Conservation (phyloP, 2,797 vertebrate species). For the Thamnophis elegans region DNA sequence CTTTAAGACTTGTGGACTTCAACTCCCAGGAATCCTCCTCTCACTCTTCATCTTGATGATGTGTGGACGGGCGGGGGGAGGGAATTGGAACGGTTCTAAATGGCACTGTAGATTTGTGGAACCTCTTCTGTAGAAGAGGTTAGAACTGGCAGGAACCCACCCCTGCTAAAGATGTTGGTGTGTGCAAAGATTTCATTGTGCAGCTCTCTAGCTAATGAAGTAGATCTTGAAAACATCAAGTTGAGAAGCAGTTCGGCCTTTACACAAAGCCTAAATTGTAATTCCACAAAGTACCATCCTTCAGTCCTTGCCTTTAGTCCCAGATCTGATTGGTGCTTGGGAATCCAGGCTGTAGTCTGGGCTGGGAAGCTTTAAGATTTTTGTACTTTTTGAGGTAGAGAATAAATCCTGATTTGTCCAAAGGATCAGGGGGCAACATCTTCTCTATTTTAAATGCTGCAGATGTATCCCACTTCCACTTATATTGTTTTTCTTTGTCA, state of each 20-base stretch:
- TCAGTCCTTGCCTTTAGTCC: not conserved
- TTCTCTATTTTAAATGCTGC: not conserved
- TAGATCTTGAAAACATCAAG: not conserved
- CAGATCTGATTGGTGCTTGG: not conserved
- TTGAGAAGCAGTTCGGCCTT: not conserved
- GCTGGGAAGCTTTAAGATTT: not conserved
- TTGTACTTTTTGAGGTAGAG: not conserved
- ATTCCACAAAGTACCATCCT: not conserved
- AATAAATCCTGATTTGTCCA: not conserved
- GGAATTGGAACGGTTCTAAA: too few relatives aligned
- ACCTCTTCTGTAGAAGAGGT: too few relatives aligned
- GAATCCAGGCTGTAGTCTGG: not conserved
- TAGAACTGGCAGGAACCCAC: too few relatives aligned
- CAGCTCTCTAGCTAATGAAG: not conserved
- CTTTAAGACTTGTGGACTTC: too few relatives aligned
- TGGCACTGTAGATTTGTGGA: too few relatives aligned
- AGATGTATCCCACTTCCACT: not conserved
- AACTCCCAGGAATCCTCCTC: too few relatives aligned
- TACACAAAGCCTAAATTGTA: not conserved
- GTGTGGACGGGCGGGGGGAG: too few relatives aligned
- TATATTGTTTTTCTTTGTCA: not conserved
- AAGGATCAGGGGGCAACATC: not conserved
- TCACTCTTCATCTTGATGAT: too few relatives aligned
- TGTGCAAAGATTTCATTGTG: not conserved
- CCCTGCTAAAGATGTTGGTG: not conserved